Evolutionary conservation across 2,888 invertebrate species (phyloP).

Genomic region (Crocallis elinguaria): DNA sequence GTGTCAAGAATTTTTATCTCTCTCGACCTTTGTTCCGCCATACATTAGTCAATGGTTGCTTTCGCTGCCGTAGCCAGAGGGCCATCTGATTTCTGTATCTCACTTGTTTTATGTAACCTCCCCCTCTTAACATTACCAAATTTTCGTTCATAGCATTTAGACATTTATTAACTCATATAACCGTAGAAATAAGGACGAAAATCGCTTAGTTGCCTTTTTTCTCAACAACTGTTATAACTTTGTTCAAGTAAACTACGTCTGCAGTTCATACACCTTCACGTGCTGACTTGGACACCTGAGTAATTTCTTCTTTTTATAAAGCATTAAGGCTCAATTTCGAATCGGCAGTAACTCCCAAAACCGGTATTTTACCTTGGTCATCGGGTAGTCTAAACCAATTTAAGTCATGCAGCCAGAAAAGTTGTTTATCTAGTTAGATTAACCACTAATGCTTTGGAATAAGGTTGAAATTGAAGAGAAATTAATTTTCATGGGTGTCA

Average conservation of each 20-base stretch:
- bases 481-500: slow-evolving; percentile 5
- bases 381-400: slow-evolving; percentile 33
- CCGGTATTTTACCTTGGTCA: slow-evolving; percentile 55
- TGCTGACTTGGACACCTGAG: slow-evolving; percentile 33
- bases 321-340: slow-evolving; percentile 40
- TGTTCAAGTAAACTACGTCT: slow-evolving; percentile 50
- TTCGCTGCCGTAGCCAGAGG: slow-evolving; percentile 70
- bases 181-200: slow-evolving; percentile 35
- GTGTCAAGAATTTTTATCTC: slow-evolving; percentile 35
- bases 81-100: slow-evolving; percentile 65
- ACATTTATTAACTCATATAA: slow-evolving; percentile 18
- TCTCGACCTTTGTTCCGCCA: slow-evolving; percentile 44
- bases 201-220: slow-evolving; percentile 27
- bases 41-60: slow-evolving; percentile 66
- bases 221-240: slow-evolving; percentile 36
- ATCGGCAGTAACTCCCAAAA: slow-evolving; percentile 33
- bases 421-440: slow-evolving; percentile 39
- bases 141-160: slow-evolving; percentile 5
- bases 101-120: slow-evolving; percentile 73
- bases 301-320: slow-evolving; percentile 32
- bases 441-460: slow-evolving; percentile 28
- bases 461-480: slow-evolving; percentile 38
- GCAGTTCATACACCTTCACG: slow-evolving; percentile 54
- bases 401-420: slow-evolving; percentile 35
- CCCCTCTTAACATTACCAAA: slow-evolving; percentile 48